Evolutionary conservation across 2,888 invertebrate genomes (phyloP), one percentile per base, ranked within the genome.

Genomic region (Pollenia angustigena): DNA sequence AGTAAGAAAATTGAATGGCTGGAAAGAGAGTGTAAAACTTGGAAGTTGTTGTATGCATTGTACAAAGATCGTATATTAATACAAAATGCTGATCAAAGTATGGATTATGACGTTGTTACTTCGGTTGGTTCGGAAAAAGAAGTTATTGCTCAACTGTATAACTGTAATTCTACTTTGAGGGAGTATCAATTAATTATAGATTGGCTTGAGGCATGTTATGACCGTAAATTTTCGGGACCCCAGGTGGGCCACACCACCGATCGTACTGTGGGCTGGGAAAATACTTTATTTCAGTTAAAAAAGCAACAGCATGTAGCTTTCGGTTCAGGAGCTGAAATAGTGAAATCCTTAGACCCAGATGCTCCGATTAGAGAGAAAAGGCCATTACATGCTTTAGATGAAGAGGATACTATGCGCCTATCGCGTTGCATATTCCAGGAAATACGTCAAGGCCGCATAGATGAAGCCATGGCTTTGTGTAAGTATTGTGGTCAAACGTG

Each of bases 401-500:
- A 95, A 91, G 97, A 97, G 92, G 98, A 98, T 94, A 97, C 97
- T 75, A 90, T 92, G 54, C 92, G 95, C 23, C 90, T 96, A 48
- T 93, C 95, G 10, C 94, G 94, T 62, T 94, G 92, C 40, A 91
- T 93, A 52, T 97, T 97, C 91, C 94, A 94, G 14, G 95, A 97
- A 94, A 95, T 99, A 60, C 95, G 98, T 44, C 97, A 97, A 92
- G 99, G 99, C 0, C 96, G 96, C 89, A 95, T 98, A 84, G 96
- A 96, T 89, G 96, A 97, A 93, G 98, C 98, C 1, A 96, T 98
- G 91, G 95, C 96, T 85, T 93, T 98, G 50, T 98, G 98, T 90
- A 95, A 96, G 60, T 96, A 96, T 90, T 97, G 97, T 90, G 99
- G 99, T 0, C 98, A 99, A 92, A 95, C 97, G 2, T 98, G 98